Conservation (phyloP, 92 coral and sea anemone species). For the Actinernus sp. region DNA sequence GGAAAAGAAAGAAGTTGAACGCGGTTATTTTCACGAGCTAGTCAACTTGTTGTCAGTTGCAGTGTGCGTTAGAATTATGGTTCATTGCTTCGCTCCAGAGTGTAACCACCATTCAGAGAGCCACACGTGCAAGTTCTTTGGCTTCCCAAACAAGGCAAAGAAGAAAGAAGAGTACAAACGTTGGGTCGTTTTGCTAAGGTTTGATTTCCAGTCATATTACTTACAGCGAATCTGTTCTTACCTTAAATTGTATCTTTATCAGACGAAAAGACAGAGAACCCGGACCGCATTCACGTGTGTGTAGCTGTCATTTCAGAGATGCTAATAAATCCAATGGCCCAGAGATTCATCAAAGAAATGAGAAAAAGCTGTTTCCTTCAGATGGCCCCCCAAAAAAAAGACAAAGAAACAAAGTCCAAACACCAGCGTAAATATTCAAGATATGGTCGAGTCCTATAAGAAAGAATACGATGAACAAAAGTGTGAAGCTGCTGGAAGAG, state of each 20-base stretch:
- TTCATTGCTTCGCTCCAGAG: conserved; percentile 6
- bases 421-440: conserved; percentile 3
- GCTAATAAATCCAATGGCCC: conserved; percentile 27
- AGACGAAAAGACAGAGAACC: conserved; percentile 25
- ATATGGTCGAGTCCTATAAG: background rate
- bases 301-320: conserved; percentile 43
- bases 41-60: too few species aligned
- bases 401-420: too few species aligned
- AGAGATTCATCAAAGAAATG: conserved; percentile 12
- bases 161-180: conserved; percentile 4
- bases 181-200: conserved; percentile 6
- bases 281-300: conserved; percentile 4
- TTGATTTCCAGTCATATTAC: too few species aligned
- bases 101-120: conserved; percentile 13
- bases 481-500: background rate
- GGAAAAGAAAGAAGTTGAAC: too few species aligned
- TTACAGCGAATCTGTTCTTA: too few species aligned
- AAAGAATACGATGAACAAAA: background rate
- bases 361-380: conserved; percentile 12
- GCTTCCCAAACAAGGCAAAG: conserved; percentile 1
- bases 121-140: conserved; percentile 13
- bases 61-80: too few species aligned
- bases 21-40: too few species aligned
- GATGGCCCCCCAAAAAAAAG: conserved; percentile 1
- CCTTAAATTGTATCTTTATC: too few species aligned